These are phyloP conservation scores for Mus musculus DNA, from an alignment of 2,113 vertebrate species.

Conservation along the genomic window GRCm39 chr7:57590501-57591000, in stretches of 20 bases:
- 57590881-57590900: background rate
- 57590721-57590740: background rate
- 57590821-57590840: background rate
- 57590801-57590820: background rate
- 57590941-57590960: background rate
- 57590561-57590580: background rate
- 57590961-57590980: background rate
- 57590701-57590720: background rate
- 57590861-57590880: background rate
- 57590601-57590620: background rate
- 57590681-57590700: background rate
- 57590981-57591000: background rate
- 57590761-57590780: background rate
- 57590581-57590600: background rate
- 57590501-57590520: background rate
- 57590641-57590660: background rate
- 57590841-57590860: conserved; percentile 3
- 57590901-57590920: background rate
- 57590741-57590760: background rate
- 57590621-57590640: background rate
- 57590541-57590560: background rate
- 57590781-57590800: background rate
- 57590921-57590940: background rate
- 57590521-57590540: background rate
- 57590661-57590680: background rate